These are phyloP conservation scores for Mycalesis mineus DNA, from an alignment of 2,888 invertebrate genomes.

Conservation along the genomic window DNA sequence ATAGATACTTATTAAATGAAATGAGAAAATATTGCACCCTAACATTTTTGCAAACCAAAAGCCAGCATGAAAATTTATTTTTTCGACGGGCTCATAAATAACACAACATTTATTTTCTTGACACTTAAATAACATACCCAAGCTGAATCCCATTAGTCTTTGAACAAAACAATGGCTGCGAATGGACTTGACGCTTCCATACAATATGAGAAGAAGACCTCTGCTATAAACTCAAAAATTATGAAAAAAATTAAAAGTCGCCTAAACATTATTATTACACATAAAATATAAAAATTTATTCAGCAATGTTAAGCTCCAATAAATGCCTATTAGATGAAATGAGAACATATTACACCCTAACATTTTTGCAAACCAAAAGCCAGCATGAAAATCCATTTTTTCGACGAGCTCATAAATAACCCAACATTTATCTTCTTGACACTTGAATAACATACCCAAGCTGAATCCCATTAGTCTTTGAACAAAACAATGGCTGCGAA, in stretches of 20 bases:
- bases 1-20: neutral
- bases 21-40: constrained; percentile 2
- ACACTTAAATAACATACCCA: constrained; percentile 66
- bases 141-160: constrained; percentile 66
- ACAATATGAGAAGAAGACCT: neutral
- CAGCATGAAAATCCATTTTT: constrained; percentile 33
- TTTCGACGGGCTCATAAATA: constrained; percentile 63
- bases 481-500: constrained; percentile 59
- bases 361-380: constrained; percentile 8
- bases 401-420: constrained; percentile 64
- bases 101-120: constrained; percentile 69
- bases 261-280: too few relatives aligned
- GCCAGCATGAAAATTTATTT: constrained; percentile 26
- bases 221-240: neutral
- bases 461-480: constrained; percentile 67
- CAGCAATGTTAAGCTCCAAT: neutral
- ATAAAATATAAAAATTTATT: too few relatives aligned
- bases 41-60: constrained; percentile 4
- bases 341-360: neutral
- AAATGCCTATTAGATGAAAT: neutral
- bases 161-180: constrained; percentile 61
- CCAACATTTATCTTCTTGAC: constrained; percentile 70
- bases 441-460: constrained; percentile 64
- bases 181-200: constrained; percentile 40
- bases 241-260: too few relatives aligned